Evolutionary conservation across 2,113 vertebrate species (phyloP), one percentile per base, ranked within the genome.

Genomic region (Odocoileus virginianus): DNA sequence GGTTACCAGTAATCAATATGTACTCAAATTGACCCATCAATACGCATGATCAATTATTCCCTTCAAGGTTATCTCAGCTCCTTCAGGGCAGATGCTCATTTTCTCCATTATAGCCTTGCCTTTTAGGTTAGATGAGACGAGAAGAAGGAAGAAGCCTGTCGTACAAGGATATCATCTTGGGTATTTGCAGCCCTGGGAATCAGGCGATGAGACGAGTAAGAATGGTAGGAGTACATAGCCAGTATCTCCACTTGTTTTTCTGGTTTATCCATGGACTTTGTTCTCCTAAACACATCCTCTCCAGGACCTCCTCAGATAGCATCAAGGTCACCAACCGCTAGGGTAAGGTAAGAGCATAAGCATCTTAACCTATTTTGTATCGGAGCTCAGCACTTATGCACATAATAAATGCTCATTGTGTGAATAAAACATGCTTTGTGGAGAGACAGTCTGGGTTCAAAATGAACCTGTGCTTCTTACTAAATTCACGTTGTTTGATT

Each of bases 11-110:
- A 98, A 99, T 99, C 99, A 98, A 99, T 99, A 99, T 85, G 79
- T 97, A 96, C 98, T 98, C 99, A 99, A 98, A 99, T 98, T 98
- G 98, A 97, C 98, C 97, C 98, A 98, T 99, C 99, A 98, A 99
- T 99, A 98, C 96, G n/a, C 98, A 98, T 95, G 82, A 98, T 98
- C 98, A 94, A 98, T 99, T 99, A 98, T 98, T 98, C 97, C 96
- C 98, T 98, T 98, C 98, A 99, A 99, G 98, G 99, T 99, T 99
- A 99, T 98, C 98, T 98, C 95, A 90, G 95, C 96, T 98, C 96
- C 96, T 97, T 98, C 94, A 94, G 97, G 97, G 95, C 92, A 98
- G 98, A 98, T 33, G 82, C 91, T 97, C 96, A 93, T 98, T 98
- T 98, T 98, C 98, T 98, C 97, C 97, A 85, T 95, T 91, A 97